Evolutionary conservation across 2,113 vertebrate genomes (phyloP).

Genomic region (Donacobius atricapilla): DNA sequence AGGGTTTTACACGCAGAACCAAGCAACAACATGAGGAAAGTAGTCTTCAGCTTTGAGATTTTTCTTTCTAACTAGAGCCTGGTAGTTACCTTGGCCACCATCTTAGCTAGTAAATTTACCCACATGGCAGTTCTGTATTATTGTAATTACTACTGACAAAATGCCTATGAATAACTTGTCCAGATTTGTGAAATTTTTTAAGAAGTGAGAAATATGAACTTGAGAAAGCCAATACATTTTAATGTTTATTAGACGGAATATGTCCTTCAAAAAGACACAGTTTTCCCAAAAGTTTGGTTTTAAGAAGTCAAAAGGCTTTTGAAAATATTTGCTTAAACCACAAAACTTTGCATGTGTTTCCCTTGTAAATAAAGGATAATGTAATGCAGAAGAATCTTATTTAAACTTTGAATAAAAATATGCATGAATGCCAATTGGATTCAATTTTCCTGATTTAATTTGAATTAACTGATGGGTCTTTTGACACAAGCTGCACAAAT

Average conservation of each 20-base stretch:
- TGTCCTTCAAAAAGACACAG: neutral
- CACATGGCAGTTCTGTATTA: neutral
- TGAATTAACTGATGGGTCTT: slow-evolving; percentile 73
- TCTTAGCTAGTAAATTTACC: neutral
- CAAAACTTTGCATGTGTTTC: slow-evolving; percentile 3
- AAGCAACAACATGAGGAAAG: neutral
- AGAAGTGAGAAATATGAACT: neutral
- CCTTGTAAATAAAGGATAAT: slow-evolving; percentile 60
- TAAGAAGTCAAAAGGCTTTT: neutral
- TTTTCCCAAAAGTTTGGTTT: neutral
- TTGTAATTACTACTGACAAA: neutral
- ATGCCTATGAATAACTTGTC: neutral
- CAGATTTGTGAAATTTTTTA: neutral
- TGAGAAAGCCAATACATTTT: neutral
- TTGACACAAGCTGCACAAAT: slow-evolving; percentile 72
- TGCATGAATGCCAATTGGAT: slow-evolving; percentile 61
- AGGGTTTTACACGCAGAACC: neutral
- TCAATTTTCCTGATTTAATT: slow-evolving; percentile 75
- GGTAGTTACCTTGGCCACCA: neutral
- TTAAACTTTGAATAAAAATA: slow-evolving; percentile 63
- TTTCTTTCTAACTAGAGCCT: neutral
- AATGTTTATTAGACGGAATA: neutral
- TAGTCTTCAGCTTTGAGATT: neutral
- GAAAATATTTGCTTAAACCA: slow-evolving; percentile 25
- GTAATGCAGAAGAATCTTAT: slow-evolving; percentile 33